Base-by-base conservation (phyloP, 2,113 vertebrate species). In the Chelonoidis abingdonii region DNA sequence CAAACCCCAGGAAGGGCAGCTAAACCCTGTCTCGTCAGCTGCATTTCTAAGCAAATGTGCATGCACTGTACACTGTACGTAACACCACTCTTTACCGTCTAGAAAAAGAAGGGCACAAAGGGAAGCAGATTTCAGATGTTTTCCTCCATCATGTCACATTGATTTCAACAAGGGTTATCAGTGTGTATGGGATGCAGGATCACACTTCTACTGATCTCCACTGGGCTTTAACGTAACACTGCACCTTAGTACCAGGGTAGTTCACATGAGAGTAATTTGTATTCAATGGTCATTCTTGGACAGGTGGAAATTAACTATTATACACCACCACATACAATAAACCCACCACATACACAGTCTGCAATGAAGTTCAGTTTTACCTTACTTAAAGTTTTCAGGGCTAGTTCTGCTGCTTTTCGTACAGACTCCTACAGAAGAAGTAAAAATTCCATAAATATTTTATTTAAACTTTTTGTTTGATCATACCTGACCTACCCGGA, bases 381-480 rank as follows among this genome's bases (percentile, higher is more conserved):
- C 99, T 99, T 99, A 96, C 99, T 99, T 95, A 99, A 98, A 17
- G 99, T 99, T 98, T 99, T 99, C 88, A 99, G 97, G 41, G 99
- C 98, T 50, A 99, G 96, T 94, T 99, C 99, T 92, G 99, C 99
- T 49, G 99, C 99, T 96, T 99, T 99, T 88, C 99, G 98, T 54
- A 99, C 99, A 65, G 99, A 99, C 87, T 99, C 99, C 99, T 99
- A 96, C 94, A 97, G 98, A 94, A 89, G 21, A 97, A 93, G 65
- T 83, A 10, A 86, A 62, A 8, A 83, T 95, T 87, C 10, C 52
- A 21, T 25, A 87, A 50, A 78, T 83, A 83, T 3, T 89, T 47
- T 44, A 92, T 81, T 87, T 14, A 90, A 31, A 44, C 75, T 24
- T 82, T 79, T 25, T 76, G 8, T 0, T 38, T 6, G 87, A 86